Evolutionary conservation across 2,797 vertebrate species (phyloP), one percentile per base, ranked within the genome.

Genomic region (Esox masquinongy): DNA sequence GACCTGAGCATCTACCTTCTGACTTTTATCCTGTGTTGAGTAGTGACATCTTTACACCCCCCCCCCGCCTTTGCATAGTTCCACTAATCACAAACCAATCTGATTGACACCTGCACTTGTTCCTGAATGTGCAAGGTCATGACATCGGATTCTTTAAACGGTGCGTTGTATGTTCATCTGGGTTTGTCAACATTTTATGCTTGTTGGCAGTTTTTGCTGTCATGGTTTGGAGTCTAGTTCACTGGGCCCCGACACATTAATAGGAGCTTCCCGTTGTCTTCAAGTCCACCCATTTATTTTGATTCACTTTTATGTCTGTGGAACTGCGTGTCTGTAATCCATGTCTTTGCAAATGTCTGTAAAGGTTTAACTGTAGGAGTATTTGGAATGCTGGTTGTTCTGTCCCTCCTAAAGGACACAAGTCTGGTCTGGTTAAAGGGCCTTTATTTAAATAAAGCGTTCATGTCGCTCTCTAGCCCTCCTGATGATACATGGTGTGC

Each of bases 321-420:
- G 73, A 64, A 72, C 71, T 49, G 19, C 19, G 70, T 72, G 26
- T 59, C 7, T 66, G 56, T 77, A 61, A n/a, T 19, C 34, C 67
- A 56, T 43, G 47, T 47, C 2, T 34, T 85, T 68, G 56, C 14
- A 72, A 19, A 47, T 61, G 53, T 63, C 78, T 75, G 67, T 85
- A 84, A 80, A 80, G 50, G 74, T 78, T 72, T 79, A 78, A 79
- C 81, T 59, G 79, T 85, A 87, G 89, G 90, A 89, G 88, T 91
- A 83, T 77, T 36, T 82, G 88, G 90, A 92, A 92, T 94, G 91
- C 92, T 93, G 92, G 93, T 83, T 90, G 84, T 93, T 92, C 90
- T 88, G 85, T 89, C 90, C 84, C 84, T 88, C 84, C 84, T 84
- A 59, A 43, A 39, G 51, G 59, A 2, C 69, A 80, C 59, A 82